A percentile compares a stretch with the other conserved stretches of the same genome.
These are phyloP conservation scores for Yponomeuta cagnagella DNA, from an alignment of 2,888 invertebrate genomes.

Conservation along the genomic window DNA sequence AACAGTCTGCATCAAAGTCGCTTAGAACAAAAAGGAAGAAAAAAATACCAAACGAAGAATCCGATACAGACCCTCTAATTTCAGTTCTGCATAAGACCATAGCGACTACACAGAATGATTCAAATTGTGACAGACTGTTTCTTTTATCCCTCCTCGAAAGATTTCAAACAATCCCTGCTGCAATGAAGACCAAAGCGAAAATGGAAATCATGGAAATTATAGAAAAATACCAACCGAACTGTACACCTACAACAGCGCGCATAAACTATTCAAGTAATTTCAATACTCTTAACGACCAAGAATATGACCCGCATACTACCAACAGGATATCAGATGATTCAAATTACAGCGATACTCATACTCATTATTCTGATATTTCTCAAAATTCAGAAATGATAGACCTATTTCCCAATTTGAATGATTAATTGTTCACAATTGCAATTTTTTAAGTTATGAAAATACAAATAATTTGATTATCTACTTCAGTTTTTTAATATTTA, in stretches of 20 bases:
- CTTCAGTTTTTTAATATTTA: slow-evolving; percentile 23
- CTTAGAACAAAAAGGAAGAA: too few relatives aligned
- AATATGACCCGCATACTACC: slow-evolving; percentile 20
- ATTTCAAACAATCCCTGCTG: too few relatives aligned
- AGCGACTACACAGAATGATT: too few relatives aligned
- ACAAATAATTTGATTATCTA: slow-evolving; percentile 24
- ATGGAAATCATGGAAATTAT: too few relatives aligned
- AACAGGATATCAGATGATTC: slow-evolving; percentile 22
- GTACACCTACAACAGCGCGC: slow-evolving; percentile 16
- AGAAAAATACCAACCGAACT: too few relatives aligned
- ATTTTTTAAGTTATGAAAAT: slow-evolving; percentile 21
- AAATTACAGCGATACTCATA: slow-evolving; percentile 20
- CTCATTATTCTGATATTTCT: slow-evolving; percentile 20
- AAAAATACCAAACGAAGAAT: too few relatives aligned
- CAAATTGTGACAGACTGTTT: too few relatives aligned
- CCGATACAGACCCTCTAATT: too few relatives aligned
- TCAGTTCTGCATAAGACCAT: too few relatives aligned
- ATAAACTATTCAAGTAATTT: slow-evolving; percentile 20
- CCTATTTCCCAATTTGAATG: slow-evolving; percentile 19
- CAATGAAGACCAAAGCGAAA: too few relatives aligned
- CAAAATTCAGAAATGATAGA: slow-evolving; percentile 19
- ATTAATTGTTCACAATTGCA: slow-evolving; percentile 18
- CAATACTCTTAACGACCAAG: slow-evolving; percentile 20
- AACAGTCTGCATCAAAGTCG: too few relatives aligned
- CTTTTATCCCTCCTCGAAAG: too few relatives aligned